A percentile compares a stretch with the other conserved stretches of the same genome.
These are phyloP conservation scores for Priocnemis perturbator DNA, from an alignment of 2,888 invertebrate species.

Conservation along the genomic window DNA sequence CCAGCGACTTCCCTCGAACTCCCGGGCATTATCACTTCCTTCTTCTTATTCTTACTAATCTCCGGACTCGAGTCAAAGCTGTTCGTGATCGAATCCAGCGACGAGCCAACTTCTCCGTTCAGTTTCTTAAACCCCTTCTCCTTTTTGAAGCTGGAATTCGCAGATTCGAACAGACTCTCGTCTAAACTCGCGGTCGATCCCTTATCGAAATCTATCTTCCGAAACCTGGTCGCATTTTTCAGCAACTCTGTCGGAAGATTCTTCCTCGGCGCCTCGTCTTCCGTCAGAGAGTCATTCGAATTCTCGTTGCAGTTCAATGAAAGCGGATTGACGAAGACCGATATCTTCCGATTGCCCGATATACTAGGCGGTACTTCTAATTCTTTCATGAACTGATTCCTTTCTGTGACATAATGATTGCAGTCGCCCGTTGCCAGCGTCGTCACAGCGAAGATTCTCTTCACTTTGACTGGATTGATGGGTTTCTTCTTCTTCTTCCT, in stretches of 20 bases:
- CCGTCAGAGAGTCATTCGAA: slow-evolving; percentile 70
- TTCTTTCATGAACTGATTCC: slow-evolving; percentile 73
- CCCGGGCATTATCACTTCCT: slow-evolving; percentile 60
- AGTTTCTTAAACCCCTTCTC: slow-evolving; percentile 70
- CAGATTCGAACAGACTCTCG: slow-evolving; percentile 70
- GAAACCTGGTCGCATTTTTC: slow-evolving; percentile 71
- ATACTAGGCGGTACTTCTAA: slow-evolving; percentile 77
- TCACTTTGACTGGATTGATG: slow-evolving; percentile 74
- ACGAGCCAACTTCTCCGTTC: slow-evolving; percentile 68
- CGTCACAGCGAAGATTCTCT: slow-evolving; percentile 78
- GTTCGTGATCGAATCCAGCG: slow-evolving; percentile 70
- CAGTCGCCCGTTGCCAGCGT: slow-evolving; percentile 75
- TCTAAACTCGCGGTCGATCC: slow-evolving; percentile 70
- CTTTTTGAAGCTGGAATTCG: slow-evolving; percentile 62
- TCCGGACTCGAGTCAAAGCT: slow-evolving; percentile 72
- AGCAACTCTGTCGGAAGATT: slow-evolving; percentile 63
- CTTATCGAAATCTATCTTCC: slow-evolving; percentile 67
- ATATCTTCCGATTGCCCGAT: slow-evolving; percentile 77
- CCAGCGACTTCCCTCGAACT: slow-evolving; percentile 70
- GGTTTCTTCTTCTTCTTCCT: slow-evolving; percentile 64
- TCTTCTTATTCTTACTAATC: slow-evolving; percentile 60
- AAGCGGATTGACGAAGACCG: slow-evolving; percentile 83
- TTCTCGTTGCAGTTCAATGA: slow-evolving; percentile 69
- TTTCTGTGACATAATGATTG: slow-evolving; percentile 74
- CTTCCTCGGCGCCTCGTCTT: slow-evolving; percentile 66